Conservation (phyloP, 2,888 invertebrate species). For the Morpho helenor region DNA sequence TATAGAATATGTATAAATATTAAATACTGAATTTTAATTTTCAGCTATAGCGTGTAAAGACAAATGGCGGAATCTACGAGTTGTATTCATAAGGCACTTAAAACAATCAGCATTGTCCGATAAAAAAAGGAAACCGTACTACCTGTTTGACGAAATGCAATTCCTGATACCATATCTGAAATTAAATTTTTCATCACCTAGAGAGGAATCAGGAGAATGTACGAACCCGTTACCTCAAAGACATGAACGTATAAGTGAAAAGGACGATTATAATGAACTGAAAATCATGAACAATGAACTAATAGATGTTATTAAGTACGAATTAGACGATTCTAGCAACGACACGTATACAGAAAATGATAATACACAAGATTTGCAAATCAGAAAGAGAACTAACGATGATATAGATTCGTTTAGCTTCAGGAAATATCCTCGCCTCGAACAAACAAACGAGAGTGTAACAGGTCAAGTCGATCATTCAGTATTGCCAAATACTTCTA, state of each 20-base stretch:
- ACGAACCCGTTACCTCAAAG: background rate
- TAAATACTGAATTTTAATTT: background rate
- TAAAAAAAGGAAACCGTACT: slow-evolving; percentile 31
- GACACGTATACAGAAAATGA: too few species aligned
- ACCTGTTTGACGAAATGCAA: slow-evolving; percentile 21
- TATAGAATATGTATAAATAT: background rate
- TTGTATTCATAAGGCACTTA: slow-evolving; percentile 31
- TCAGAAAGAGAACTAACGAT: background rate
- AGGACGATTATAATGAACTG: background rate
- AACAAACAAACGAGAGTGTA: slow-evolving; percentile 1
- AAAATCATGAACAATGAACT: background rate
- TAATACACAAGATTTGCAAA: background rate
- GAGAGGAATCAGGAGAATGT: background rate
- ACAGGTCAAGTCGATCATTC: background rate
- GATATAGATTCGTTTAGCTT: background rate
- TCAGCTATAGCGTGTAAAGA: slow-evolving; percentile 31
- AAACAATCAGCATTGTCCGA: slow-evolving; percentile 23
- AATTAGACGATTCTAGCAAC: too few species aligned
- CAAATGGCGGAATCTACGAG: slow-evolving; percentile 34
- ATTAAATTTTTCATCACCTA: background rate
- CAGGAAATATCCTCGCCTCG: background rate
- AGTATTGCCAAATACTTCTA: background rate
- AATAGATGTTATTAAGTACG: too few species aligned
- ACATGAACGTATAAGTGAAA: background rate
- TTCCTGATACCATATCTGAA: slow-evolving; percentile 12